phyloP scores from a whole-genome alignment of 2,888 invertebrate genomes.

The Orthonevra nobilis region DNA sequence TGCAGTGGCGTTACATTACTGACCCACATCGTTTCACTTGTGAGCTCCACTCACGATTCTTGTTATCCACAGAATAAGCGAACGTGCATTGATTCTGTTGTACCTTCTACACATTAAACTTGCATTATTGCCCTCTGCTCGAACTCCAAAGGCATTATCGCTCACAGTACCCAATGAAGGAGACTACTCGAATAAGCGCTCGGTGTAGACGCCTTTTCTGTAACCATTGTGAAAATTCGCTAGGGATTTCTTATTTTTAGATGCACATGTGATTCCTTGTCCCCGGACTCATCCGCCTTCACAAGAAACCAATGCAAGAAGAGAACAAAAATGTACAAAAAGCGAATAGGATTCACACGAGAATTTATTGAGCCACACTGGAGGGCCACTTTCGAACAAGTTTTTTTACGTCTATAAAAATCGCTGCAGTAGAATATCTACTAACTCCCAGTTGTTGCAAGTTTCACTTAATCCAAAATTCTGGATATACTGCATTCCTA shows the following conservation, averaged over 20 bases:
- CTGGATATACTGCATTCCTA: conserved; percentile 24
- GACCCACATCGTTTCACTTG: not conserved
- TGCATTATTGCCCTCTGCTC: conserved; percentile 13
- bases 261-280: conserved; percentile 11
- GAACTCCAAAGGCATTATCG: not conserved
- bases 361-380: conserved; percentile 18
- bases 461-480: conserved; percentile 45
- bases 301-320: conserved; percentile 1
- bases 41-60: conserved; percentile 5
- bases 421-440: not conserved
- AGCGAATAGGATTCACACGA: conserved; percentile 16
- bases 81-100: conserved; percentile 29
- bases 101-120: conserved; percentile 28
- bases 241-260: conserved; percentile 23
- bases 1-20: not conserved
- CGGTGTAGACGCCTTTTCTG: conserved; percentile 10
- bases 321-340: not conserved
- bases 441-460: conserved; percentile 27
- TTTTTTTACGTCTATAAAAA: not conserved
- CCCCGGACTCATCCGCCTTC: not conserved
- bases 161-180: not conserved
- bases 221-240: conserved; percentile 24
- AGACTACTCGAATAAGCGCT: conserved; percentile 4
- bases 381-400: not conserved
- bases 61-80: conserved; percentile 2